Evolutionary conservation across 1,140 invertebrate genomes (phyloP), one percentile per base, ranked within the genome.

Genomic region (Lepeophtheirus salmonis): DNA sequence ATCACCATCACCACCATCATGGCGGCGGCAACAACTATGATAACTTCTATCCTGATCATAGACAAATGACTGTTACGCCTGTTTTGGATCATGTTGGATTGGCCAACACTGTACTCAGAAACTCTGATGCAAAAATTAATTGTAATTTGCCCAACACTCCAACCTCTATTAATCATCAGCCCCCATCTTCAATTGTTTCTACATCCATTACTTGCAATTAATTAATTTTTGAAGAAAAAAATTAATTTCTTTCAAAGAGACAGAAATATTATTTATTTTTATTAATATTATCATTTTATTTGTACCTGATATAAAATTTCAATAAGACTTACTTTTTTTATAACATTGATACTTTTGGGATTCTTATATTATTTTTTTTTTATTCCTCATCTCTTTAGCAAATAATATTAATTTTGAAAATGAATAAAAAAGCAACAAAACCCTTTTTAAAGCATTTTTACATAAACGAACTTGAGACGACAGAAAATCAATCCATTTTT

Each of bases 41-140:
- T 16, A 17, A 57, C 3, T 20, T 23, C 26, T 17, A 26, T 25
- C 55, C 55, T 16, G 55, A 21, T 16, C 55, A 57, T 48, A 17
- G 55, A 10, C 23, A 41, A 41, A 30, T 57, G 23, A 57, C 26
- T 17, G 55, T 57, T n/a, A 57, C 55, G 10, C 55, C 23, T 6
- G 23, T 57, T 1, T 14, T 18, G 12, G 55, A 57, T 57, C 55
- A 57, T 30, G 55, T 41, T 24, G 55, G 25, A 13, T n/a, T 57
- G 16, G 55, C 26, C 26, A 41, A 57, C 55, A 26, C 55, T 2
- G 55, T 57, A 18, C 26, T 57, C 20, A 25, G 26, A 21, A 41
- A 41, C 55, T 25, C 22, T 1, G 21, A 21, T 2, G 55, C 55
- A 20, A 54, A 54, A 20, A 54, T 54, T 24, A 54, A 20, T 23